Conservation (phyloP, 1,140 invertebrate genomes). For the Mercenaria mercenaria region DNA sequence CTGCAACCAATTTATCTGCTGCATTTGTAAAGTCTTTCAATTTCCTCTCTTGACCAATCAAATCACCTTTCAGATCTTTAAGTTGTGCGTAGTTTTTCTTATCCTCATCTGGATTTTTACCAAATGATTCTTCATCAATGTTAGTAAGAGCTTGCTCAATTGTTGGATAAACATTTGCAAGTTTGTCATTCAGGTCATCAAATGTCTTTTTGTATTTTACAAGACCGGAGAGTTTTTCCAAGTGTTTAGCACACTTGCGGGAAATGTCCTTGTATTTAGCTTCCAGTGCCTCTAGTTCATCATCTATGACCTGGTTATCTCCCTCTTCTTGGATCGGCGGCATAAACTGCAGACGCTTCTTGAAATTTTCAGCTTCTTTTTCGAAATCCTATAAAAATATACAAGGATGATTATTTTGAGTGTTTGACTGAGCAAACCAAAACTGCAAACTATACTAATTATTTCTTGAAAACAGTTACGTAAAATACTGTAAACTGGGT, state of each 20-base stretch:
- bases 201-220: slow-evolving; percentile 81
- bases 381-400: slow-evolving; percentile 79
- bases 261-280: slow-evolving; percentile 81
- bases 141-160: slow-evolving; percentile 91
- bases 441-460: not conserved
- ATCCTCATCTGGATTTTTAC: slow-evolving; percentile 76
- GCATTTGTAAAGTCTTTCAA: slow-evolving; percentile 77
- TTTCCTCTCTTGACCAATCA: slow-evolving; percentile 80
- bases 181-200: slow-evolving; percentile 88
- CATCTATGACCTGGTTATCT: slow-evolving; percentile 80
- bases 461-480: not conserved
- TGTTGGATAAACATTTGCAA: slow-evolving; percentile 93
- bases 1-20: slow-evolving; percentile 85
- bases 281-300: slow-evolving; percentile 82
- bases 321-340: slow-evolving; percentile 80
- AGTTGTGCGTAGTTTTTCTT: slow-evolving; percentile 73
- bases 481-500: no score
- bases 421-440: not conserved
- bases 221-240: slow-evolving; percentile 77
- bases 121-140: slow-evolving; percentile 75
- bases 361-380: slow-evolving; percentile 79
- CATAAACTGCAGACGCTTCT: slow-evolving; percentile 79
- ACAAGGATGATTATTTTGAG: no score
- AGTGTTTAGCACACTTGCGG: slow-evolving; percentile 77
- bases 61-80: slow-evolving; percentile 78